phyloP scores from a whole-genome alignment of 2,113 vertebrate genomes.

The Salvelinus sp. region DNA sequence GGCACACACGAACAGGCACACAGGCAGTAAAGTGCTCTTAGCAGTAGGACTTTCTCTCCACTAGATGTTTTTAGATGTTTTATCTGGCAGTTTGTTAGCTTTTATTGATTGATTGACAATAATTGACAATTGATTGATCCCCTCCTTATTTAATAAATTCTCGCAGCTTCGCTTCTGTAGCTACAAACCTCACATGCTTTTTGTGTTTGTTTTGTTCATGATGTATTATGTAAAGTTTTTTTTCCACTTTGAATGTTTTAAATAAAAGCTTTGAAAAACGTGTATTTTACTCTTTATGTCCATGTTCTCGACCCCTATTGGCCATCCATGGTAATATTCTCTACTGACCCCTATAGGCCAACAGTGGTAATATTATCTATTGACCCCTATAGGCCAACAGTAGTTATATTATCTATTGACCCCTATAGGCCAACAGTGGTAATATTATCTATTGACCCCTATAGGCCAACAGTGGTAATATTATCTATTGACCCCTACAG shows the following conservation, averaged over 20 bases:
- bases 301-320: no score
- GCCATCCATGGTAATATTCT: no score
- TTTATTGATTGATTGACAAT: neutral
- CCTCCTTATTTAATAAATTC: slow-evolving; percentile 42
- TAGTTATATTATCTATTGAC: no score
- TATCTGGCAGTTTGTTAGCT: slow-evolving; percentile 16
- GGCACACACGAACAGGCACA: no score
- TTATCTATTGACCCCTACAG: no score
- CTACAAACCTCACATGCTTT: slow-evolving; percentile 38
- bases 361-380: no score
- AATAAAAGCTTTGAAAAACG: slow-evolving; percentile 68
- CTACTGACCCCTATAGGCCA: no score
- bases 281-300: slow-evolving; percentile 5
- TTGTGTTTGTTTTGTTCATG: slow-evolving; percentile 51
- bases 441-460: no score
- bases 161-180: slow-evolving; percentile 40
- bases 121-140: slow-evolving; percentile 7
- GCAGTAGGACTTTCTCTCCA: slow-evolving; percentile 8
- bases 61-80: no score
- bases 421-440: no score
- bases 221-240: slow-evolving; percentile 54
- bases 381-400: no score
- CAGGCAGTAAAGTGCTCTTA: slow-evolving; percentile 20
- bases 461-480: no score
- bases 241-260: slow-evolving; percentile 63